phyloP scores from a whole-genome alignment of 1,140 invertebrate genomes.

The Cotesia typhae region DNA sequence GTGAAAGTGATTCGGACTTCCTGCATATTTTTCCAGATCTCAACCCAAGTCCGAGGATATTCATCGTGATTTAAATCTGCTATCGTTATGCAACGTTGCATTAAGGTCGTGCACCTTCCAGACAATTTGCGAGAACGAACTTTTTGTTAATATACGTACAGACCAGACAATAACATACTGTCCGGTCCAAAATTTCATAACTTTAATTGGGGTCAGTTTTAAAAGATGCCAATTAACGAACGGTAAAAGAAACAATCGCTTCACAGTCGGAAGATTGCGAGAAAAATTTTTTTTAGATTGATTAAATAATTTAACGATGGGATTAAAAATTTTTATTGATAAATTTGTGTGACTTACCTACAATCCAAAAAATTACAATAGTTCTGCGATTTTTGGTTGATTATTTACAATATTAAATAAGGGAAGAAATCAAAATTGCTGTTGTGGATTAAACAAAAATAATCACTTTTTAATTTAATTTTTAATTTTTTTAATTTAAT shows the following conservation, averaged over 20 bases:
- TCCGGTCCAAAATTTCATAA: constrained; percentile 19
- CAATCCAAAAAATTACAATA: no score
- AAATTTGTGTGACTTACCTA: no score
- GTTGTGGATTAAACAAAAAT: no score
- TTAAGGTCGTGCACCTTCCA: constrained; percentile 38
- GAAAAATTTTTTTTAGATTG: no score
- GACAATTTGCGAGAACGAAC: constrained; percentile 5
- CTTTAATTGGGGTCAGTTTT: constrained; percentile 18
- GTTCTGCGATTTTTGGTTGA: no score
- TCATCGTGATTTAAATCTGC: constrained; percentile 21
- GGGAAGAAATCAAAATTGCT: no score
- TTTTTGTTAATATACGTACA: not conserved
- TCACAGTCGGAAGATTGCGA: no score
- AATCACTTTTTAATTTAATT: not conserved
- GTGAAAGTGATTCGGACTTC: constrained; percentile 56
- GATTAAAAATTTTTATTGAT: no score
- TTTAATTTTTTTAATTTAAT: not conserved
- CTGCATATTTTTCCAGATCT: constrained; percentile 40
- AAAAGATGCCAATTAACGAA: constrained; percentile 22
- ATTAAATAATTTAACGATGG: no score
- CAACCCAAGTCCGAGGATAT: constrained; percentile 11
- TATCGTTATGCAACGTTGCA: constrained; percentile 45
- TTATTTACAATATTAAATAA: no score
- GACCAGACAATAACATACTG: no score
- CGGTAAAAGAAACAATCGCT: constrained; percentile 13